These are phyloP conservation scores for Chymomyza procnemis DNA, from an alignment of 2,888 invertebrate species.

Conservation along the genomic window DNA sequence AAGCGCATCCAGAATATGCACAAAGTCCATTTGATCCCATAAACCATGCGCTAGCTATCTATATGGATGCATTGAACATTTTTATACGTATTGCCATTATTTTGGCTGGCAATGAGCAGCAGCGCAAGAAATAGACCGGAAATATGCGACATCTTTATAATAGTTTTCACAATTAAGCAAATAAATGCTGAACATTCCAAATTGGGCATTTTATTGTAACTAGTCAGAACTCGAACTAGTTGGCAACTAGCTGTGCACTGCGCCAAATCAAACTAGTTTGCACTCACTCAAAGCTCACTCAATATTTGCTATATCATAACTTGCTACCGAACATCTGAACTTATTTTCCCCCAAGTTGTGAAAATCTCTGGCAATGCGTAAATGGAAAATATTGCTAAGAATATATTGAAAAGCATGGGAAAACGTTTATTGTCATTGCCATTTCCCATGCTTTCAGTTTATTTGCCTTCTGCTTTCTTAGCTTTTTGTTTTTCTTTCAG, in stretches of 20 bases:
- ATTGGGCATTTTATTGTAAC: not conserved
- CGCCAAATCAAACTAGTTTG: slow-evolving; percentile 14
- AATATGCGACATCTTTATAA: not conserved
- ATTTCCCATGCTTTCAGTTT: slow-evolving; percentile 28
- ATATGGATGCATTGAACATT: slow-evolving; percentile 96
- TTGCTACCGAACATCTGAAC: not conserved
- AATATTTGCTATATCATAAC: too few species aligned
- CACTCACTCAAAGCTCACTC: slow-evolving; percentile 1
- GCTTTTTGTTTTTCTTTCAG: slow-evolving; percentile 2
- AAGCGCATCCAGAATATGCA: slow-evolving; percentile 84
- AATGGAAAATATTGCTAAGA: slow-evolving; percentile 23
- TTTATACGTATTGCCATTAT: slow-evolving; percentile 96
- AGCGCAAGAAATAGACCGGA: slow-evolving; percentile 42
- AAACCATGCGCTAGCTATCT: slow-evolving; percentile 95
- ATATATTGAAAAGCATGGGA: slow-evolving; percentile 10
- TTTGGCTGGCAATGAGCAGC: slow-evolving; percentile 84
- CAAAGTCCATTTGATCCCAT: slow-evolving; percentile 92
- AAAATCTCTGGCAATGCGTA: slow-evolving; percentile 28
- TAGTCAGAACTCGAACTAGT: not conserved
- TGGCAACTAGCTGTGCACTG: not conserved
- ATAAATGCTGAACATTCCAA: too few species aligned
- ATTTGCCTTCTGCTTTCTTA: slow-evolving; percentile 32
- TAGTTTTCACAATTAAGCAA: too few species aligned
- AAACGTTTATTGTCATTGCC: slow-evolving; percentile 9
- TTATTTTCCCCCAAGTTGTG: slow-evolving; percentile 14